Evolutionary conservation across 2,888 invertebrate genomes (phyloP).

Genomic region (Coleophora flavipennella): DNA sequence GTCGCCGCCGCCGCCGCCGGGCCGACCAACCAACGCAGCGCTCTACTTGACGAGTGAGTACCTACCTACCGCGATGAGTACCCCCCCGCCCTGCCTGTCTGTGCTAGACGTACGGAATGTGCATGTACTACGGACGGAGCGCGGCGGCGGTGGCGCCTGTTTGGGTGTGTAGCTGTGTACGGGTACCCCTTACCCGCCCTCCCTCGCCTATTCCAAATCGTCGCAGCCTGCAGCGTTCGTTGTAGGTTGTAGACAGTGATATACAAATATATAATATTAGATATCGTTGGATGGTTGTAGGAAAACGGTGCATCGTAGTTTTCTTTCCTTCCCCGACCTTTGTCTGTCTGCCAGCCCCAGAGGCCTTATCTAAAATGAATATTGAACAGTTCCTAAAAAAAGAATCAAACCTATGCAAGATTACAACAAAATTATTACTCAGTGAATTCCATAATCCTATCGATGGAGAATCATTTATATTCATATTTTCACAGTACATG

Average conservation of each 20-base stretch:
- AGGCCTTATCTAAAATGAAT: no score
- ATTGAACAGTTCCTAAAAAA: no score
- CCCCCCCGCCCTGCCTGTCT: conserved; percentile 18
- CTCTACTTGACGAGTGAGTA: conserved; percentile 39
- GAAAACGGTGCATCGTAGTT: conserved; percentile 13
- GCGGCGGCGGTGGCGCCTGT: no score
- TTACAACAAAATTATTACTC: no score
- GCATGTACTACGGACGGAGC: conserved; percentile 8
- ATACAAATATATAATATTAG: conserved; percentile 1
- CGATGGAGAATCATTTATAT: no score
- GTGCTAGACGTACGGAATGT: conserved; percentile 21
- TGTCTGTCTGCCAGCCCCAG: conserved; percentile 16
- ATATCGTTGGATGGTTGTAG: no score
- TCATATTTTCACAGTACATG: no score
- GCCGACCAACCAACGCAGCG: conserved; percentile 21
- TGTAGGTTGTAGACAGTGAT: conserved; percentile 23
- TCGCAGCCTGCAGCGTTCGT: conserved; percentile 9
- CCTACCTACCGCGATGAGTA: conserved; percentile 3
- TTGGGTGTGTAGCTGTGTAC: no score
- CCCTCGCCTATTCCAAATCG: conserved; percentile 9
- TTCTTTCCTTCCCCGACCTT: conserved; percentile 18
- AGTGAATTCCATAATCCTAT: no score
- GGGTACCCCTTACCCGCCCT: conserved; percentile 6
- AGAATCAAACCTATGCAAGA: no score
- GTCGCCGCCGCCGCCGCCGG: conserved; percentile 24